Evolutionary conservation across 2,113 vertebrate species (phyloP).

Genomic region (Podarcis raffonei): DNA sequence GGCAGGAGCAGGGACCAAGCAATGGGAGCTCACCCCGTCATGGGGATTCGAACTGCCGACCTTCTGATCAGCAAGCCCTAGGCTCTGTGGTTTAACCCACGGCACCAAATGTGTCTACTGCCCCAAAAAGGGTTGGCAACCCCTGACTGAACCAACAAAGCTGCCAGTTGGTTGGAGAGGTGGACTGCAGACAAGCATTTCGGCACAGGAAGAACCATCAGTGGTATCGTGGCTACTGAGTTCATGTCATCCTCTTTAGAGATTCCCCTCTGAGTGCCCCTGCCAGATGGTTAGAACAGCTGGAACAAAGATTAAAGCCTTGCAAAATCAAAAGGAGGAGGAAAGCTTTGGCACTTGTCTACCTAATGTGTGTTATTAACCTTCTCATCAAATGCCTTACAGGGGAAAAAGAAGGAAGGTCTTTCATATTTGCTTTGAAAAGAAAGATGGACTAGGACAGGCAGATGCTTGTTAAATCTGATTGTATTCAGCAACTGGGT

Average conservation of each 20-base stretch:
- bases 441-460: background rate
- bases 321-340: constrained; percentile 35
- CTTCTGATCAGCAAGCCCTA: too few species aligned
- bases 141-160: too few species aligned
- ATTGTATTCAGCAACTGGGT: background rate
- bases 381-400: constrained; percentile 29
- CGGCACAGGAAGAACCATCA: background rate
- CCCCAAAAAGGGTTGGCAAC: too few species aligned
- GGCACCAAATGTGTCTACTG: too few species aligned
- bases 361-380: constrained; percentile 31
- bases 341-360: constrained; percentile 5
- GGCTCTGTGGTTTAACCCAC: too few species aligned
- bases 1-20: too few species aligned
- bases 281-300: constrained; percentile 63
- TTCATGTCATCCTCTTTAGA: background rate
- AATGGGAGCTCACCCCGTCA: too few species aligned
- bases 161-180: too few species aligned
- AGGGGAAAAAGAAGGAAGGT: background rate
- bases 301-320: constrained; percentile 57
- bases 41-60: too few species aligned
- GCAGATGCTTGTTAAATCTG: background rate
- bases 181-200: too few species aligned
- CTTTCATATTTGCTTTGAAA: background rate
- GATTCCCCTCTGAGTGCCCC: constrained; percentile 43
- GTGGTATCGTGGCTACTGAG: background rate